Base-by-base conservation (phyloP, 2,113 vertebrate species). In the Amia ocellicauda region DNA sequence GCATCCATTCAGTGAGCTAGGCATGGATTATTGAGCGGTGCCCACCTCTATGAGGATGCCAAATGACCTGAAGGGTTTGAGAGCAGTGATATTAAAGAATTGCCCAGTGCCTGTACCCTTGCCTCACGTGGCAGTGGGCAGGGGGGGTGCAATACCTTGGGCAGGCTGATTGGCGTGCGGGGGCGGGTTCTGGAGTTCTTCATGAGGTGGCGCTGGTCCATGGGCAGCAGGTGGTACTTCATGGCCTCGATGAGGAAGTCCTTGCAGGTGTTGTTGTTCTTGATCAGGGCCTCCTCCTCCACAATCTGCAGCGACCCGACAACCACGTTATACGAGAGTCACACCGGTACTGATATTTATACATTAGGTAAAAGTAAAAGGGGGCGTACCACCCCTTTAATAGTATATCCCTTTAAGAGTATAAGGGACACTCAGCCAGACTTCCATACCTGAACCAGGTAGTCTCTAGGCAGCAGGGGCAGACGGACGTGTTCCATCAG, bases 221-320 rank as follows among this genome's bases (percentile, higher is more conserved):
- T 86, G n/a, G 96, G 94, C 69, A 98, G 90, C 67, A 98, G 89
- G 74, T 98, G 95, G 43, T 97, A 97, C 78, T 98, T 98, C 94
- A 98, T 97, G 7, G 96, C 96, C 74, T 98, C 96, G 0, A 98
- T 98, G 59, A 98, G 94, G 64, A 98, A 98, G 68, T 98, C 95
- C 73, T 98, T 98, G 80, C 96, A 98, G 13, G 93, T 97, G 83
- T 91, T 97, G 87, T 98, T 98, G 86, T 98, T 98, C 83, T 98
- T 98, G 75, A 98, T 96, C 75, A 98, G 85, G 73, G 93, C 91
- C 75, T 98, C 96, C 84, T 97, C 93, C 79, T 98, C 96, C 1
- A 96, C 96, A 47, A 1, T n/a, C 43, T 47, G 2, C 43, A 47
- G 31, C 31, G 11, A 36, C 5, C 31, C 31, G 31, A 7, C n/a